Evolutionary conservation across 2,888 invertebrate species (phyloP).

Genomic region (Dryadula phaetusa): DNA sequence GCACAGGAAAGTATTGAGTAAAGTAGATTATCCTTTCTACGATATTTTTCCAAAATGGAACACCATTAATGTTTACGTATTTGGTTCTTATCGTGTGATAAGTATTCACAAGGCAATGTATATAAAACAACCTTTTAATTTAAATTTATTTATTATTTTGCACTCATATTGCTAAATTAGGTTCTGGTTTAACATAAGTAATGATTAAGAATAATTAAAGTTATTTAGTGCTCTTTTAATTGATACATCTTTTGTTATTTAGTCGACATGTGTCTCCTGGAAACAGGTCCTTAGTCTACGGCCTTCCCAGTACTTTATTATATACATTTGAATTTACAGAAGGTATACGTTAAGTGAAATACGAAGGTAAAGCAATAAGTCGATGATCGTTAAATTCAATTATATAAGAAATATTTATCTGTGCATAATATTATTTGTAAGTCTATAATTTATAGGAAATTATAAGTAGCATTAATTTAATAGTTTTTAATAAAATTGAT

Average conservation of each 20-base stretch:
- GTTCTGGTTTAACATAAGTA: conserved; percentile 43
- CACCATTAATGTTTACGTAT: conserved; percentile 10
- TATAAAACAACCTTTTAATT: neutral
- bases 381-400: neutral
- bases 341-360: neutral
- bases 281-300: conserved; percentile 39
- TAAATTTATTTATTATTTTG: neutral
- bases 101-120: neutral
- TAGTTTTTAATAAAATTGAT: too few relatives aligned
- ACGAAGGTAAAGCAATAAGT: neutral
- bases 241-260: conserved; percentile 56
- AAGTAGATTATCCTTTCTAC: neutral
- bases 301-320: conserved; percentile 43
- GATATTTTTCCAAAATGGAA: neutral
- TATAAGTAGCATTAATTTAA: too few relatives aligned
- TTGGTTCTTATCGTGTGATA: neutral
- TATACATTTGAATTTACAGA: conserved; percentile 11
- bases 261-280: conserved; percentile 68
- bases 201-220: conserved; percentile 68
- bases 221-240: conserved; percentile 66
- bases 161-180: neutral
- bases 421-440: too few relatives aligned
- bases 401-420: too few relatives aligned
- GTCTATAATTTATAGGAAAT: too few relatives aligned
- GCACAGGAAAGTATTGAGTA: conserved; percentile 61